phyloP scores from a whole-genome alignment of 2,888 invertebrate genomes.

The Troides aeacus region DNA sequence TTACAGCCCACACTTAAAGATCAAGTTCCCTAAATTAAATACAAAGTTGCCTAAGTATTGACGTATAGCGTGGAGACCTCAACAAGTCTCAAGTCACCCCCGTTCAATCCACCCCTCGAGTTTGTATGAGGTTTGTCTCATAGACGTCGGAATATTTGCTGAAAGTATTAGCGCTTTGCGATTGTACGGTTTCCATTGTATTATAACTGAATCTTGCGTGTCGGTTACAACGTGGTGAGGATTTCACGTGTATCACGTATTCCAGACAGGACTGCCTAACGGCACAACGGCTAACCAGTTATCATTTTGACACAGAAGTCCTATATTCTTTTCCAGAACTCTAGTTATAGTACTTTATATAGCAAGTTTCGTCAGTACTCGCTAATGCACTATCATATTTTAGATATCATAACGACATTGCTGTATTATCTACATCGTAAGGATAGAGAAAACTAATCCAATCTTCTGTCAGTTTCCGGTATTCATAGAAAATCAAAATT shows the following conservation, averaged over 20 bases:
- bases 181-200: slow-evolving; percentile 41
- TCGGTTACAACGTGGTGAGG: slow-evolving; percentile 13
- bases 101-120: slow-evolving; percentile 55
- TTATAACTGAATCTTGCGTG: slow-evolving; percentile 20
- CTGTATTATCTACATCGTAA: too few species aligned
- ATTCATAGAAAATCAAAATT: too few species aligned
- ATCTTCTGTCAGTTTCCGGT: too few species aligned
- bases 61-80: slow-evolving; percentile 57
- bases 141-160: slow-evolving; percentile 65
- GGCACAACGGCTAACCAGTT: too few species aligned
- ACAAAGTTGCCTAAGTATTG: slow-evolving; percentile 39
- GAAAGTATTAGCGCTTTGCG: slow-evolving; percentile 60
- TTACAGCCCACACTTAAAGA: slow-evolving; percentile 30
- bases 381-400: too few species aligned
- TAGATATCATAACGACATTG: too few species aligned
- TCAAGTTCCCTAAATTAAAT: slow-evolving; percentile 30
- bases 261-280: too few species aligned
- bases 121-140: slow-evolving; percentile 63
- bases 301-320: not conserved
- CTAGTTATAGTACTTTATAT: too few species aligned
- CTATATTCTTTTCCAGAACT: too few species aligned
- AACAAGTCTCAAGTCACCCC: slow-evolving; percentile 63
- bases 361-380: too few species aligned
- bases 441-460: too few species aligned
- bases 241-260: not conserved